Percentiles rank a stretch among this genome's conserved stretches.
phyloP scores from a whole-genome alignment of 2,113 vertebrate species.

The Puma concolor region DNA sequence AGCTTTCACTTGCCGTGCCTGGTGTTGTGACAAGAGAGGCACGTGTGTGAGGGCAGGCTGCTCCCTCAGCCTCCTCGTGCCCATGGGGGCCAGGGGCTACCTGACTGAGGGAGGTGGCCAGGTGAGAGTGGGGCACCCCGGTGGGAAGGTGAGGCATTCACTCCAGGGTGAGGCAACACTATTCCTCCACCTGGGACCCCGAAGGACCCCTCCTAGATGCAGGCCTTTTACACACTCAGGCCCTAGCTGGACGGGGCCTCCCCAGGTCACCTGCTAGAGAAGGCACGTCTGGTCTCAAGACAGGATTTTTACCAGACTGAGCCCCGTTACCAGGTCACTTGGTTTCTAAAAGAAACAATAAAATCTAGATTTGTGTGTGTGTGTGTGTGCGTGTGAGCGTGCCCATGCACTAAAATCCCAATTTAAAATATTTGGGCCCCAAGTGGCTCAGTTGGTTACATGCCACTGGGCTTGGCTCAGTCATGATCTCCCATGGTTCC shows the following conservation, averaged over 20 bases:
- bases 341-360: neutral
- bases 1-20: neutral
- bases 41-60: neutral
- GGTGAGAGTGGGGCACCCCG: neutral
- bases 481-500: too few relatives aligned
- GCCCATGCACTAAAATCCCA: neutral
- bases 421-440: neutral
- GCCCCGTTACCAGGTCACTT: neutral
- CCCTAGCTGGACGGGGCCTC: neutral
- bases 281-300: neutral
- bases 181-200: fast-evolving
- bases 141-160: too few relatives aligned
- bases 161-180: neutral
- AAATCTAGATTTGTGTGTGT: neutral
- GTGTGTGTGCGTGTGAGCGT: neutral
- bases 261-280: neutral
- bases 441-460: too few relatives aligned
- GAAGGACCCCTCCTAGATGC: neutral
- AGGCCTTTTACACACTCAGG: neutral
- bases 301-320: neutral
- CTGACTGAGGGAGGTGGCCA: fast-evolving
- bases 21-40: neutral
- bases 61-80: neutral
- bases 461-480: too few relatives aligned
- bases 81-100: neutral